Conservation (phyloP, 1,140 invertebrate species). For the Drosophila murphyi region DNA sequence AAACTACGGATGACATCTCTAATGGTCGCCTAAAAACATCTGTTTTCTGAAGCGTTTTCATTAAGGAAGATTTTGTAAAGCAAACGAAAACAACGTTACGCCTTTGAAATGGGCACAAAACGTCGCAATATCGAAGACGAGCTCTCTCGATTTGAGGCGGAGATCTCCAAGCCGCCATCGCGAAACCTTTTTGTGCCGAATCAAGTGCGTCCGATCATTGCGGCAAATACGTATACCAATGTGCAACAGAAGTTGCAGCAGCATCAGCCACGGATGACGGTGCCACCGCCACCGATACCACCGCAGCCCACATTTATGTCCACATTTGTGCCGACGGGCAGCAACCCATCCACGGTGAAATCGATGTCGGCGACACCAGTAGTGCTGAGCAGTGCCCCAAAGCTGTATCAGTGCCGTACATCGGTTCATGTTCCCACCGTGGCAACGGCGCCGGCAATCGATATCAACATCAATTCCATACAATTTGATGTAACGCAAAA, state of each 20-base stretch:
- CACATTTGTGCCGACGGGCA: slow-evolving; percentile 85
- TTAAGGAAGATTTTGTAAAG: slow-evolving; percentile 45
- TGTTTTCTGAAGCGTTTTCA: slow-evolving; percentile 47
- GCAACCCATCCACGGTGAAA: slow-evolving; percentile 40
- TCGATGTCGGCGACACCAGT: slow-evolving; percentile 85
- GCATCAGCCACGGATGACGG: slow-evolving; percentile 69
- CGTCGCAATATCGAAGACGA: slow-evolving; percentile 90
- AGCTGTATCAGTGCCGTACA: slow-evolving; percentile 86
- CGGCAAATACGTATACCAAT: slow-evolving; percentile 88
- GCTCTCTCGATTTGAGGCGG: slow-evolving; percentile 94
- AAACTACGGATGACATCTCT: background rate
- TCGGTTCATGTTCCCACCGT: slow-evolving; percentile 84
- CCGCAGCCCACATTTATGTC: slow-evolving; percentile 83
- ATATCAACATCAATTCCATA: slow-evolving; percentile 87
- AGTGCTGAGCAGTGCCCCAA: slow-evolving; percentile 87
- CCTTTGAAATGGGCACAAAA: slow-evolving; percentile 76
- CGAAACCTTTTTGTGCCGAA: slow-evolving; percentile 85
- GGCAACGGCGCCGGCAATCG: slow-evolving; percentile 74
- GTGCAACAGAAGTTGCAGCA: slow-evolving; percentile 88
- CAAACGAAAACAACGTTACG: background rate
- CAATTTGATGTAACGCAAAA: slow-evolving; percentile 88
- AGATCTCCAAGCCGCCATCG: slow-evolving; percentile 87
- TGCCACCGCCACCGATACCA: slow-evolving; percentile 86
- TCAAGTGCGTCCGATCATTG: slow-evolving; percentile 88
- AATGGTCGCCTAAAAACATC: slow-evolving; percentile 25